Base-by-base conservation (phyloP, 2,888 invertebrate species). In the Agrotis clavis region DNA sequence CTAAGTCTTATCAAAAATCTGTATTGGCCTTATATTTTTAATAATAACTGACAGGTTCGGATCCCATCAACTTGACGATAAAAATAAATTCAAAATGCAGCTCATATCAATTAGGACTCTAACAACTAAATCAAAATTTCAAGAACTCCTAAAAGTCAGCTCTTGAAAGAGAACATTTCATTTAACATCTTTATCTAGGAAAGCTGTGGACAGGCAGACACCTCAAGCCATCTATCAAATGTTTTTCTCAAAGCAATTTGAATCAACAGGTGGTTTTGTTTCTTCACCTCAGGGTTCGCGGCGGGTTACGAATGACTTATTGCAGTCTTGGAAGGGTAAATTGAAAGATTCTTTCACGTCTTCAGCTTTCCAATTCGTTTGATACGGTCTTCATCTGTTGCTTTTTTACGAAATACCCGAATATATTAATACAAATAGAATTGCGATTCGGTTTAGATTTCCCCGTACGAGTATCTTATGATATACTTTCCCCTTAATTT, bases 251-350 rank as follows among this genome's bases (percentile, higher is more conserved):
- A 64, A 73, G 81, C 79, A 77, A 78, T 83, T 79, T 75, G 68
- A 73, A 69, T 77, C 88, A 87, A 88, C 88, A 88, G 83, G 88
- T 88, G 84, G 85, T 79, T 80, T 75, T 77, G 71, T 81, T 77
- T 81, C 78, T 75, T 73, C 41, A 76, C 51, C 72, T 80, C 74
- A 45, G 59, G 69, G 64, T 70, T 79, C 68, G 67, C 65, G 64
- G 71, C 79, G 79, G 71, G 67, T 71, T 74, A 62, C 77, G 71
- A 80, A 82, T 77, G 77, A 78, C 70, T 83, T 81, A 79, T 71
- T 71, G 35, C 67, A 59, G 21, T 68, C 70, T 67, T 51, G n/a
- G 67, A 62, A 67, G 59, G 72, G 66, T 69, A 63, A 74, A 73
- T 71, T 74, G 67, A 67, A 71, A 56, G 47, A 68, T 53, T 67